Evolutionary conservation across 2,888 invertebrate species (phyloP).

Genomic region (Cephalotes varians): DNA sequence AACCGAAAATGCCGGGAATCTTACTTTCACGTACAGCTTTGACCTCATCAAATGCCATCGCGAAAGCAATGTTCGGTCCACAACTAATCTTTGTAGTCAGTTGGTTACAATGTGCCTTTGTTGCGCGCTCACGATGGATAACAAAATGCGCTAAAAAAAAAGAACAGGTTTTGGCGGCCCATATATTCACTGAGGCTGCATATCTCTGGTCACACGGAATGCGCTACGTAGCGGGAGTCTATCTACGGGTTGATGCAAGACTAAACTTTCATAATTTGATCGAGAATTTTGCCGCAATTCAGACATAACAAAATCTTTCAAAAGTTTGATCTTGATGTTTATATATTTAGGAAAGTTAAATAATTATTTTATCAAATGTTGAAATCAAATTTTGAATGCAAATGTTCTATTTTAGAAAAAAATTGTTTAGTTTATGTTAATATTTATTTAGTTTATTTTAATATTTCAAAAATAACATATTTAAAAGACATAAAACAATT

Average conservation of each 20-base stretch:
- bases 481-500: too few species aligned
- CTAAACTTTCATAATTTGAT: conserved; percentile 2
- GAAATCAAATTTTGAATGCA: background rate
- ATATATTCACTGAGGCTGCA: conserved; percentile 43
- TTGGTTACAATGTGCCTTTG: conserved; percentile 38
- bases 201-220: conserved; percentile 36
- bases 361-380: background rate
- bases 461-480: background rate
- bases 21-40: conserved; percentile 30
- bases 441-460: too few species aligned
- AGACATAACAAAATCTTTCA: background rate
- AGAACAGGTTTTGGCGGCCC: conserved; percentile 25
- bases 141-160: conserved; percentile 34
- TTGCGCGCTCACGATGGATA: conserved; percentile 30
- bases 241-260: background rate
- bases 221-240: background rate
- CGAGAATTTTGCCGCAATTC: background rate
- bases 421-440: background rate
- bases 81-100: conserved; percentile 43
- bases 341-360: background rate
- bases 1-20: conserved; percentile 10
- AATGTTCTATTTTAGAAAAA: too few species aligned
- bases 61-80: conserved; percentile 20
- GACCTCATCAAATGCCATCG: conserved; percentile 49
- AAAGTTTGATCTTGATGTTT: background rate